These are phyloP conservation scores for Pantherophis alleghaniensis DNA, from an alignment of 2,797 vertebrate species.

Conservation along the genomic window DNA sequence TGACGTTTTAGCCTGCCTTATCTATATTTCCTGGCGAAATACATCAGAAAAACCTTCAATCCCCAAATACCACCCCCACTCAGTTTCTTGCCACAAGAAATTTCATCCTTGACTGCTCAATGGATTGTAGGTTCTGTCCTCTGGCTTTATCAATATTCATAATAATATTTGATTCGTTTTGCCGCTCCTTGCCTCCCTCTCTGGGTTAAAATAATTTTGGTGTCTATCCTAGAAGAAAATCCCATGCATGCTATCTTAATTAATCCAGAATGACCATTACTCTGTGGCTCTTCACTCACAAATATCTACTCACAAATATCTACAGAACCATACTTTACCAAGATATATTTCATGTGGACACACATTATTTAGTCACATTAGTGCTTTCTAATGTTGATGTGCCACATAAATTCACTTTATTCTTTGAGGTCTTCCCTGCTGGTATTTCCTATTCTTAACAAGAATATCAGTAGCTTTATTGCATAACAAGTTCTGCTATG, in stretches of 20 bases:
- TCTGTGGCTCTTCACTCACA: background rate
- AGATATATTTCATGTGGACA: background rate
- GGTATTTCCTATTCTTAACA: background rate
- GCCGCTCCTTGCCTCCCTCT: background rate
- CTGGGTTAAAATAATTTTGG: background rate
- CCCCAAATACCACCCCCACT: background rate
- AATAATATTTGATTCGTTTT: background rate
- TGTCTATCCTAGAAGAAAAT: background rate
- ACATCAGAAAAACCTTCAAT: background rate
- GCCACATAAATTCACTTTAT: background rate
- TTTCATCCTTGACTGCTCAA: background rate
- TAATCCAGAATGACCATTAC: background rate
- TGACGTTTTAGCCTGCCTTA: no score
- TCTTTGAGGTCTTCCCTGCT: background rate
- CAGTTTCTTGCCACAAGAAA: background rate
- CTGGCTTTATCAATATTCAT: background rate
- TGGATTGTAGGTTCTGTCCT: background rate
- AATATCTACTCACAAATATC: background rate
- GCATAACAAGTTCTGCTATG: constrained; percentile 11
- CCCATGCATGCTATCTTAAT: background rate
- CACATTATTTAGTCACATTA: background rate
- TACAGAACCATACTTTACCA: background rate
- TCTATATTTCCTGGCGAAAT: no score
- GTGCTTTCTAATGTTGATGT: background rate
- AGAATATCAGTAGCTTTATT: constrained; percentile 15